These are phyloP conservation scores for Leptarthrus brevirostris DNA, from an alignment of 2,888 invertebrate genomes.

Conservation along the genomic window DNA sequence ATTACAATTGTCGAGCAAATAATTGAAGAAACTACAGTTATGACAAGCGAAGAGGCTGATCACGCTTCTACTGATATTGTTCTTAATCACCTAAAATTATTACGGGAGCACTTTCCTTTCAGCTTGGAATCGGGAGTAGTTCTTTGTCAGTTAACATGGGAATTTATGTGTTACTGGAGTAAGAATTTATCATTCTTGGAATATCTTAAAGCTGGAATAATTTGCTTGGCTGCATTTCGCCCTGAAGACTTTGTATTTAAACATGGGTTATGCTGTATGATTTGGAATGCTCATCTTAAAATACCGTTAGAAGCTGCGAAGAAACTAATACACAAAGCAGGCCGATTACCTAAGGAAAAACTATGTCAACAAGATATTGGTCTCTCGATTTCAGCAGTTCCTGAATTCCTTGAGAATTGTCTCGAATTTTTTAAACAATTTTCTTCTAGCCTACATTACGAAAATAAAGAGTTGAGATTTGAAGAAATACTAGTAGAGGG, in stretches of 20 bases:
- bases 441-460: conserved; percentile 60
- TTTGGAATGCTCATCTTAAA: conserved; percentile 91
- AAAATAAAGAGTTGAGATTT: conserved; percentile 62
- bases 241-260: conserved; percentile 66
- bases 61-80: conserved; percentile 57
- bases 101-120: conserved; percentile 85
- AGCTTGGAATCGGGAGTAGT: conserved; percentile 84
- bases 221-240: conserved; percentile 71
- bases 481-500: conserved; percentile 64
- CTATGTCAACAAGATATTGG: conserved; percentile 83
- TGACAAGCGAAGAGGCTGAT: background rate
- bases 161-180: conserved; percentile 89
- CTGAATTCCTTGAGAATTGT: conserved; percentile 73
- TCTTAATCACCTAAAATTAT: conserved; percentile 73
- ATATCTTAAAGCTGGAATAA: conserved; percentile 77
- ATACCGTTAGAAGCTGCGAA: conserved; percentile 81
- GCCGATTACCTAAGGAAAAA: conserved; percentile 86
- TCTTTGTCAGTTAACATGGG: conserved; percentile 90
- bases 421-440: conserved; percentile 63
- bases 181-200: conserved; percentile 76
- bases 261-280: conserved; percentile 84
- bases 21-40: conserved; percentile 52
- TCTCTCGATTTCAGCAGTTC: conserved; percentile 74
- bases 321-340: conserved; percentile 82
- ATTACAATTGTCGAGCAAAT: conserved; percentile 71